Evolutionary conservation across 2,888 invertebrate species (phyloP), one percentile per base, ranked within the genome.

Genomic region (Drosophila tripunctata): DNA sequence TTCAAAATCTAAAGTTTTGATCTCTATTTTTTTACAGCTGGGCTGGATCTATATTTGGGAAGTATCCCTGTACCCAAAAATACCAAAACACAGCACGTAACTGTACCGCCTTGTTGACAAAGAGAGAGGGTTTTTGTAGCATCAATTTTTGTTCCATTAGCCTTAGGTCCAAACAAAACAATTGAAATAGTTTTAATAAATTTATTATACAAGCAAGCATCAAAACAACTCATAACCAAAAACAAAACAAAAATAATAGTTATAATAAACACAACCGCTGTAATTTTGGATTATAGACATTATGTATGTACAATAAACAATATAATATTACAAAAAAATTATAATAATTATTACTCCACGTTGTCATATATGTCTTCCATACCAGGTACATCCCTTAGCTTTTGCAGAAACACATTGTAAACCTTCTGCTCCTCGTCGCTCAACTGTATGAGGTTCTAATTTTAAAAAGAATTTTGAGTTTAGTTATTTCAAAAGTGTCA

Each of bases 331-430:
- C 1, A 40, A 38, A 17, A 1, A 40, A 38, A 5, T 5, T 0
- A 3, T n/a, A 5, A 12, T 7, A 27, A 12, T n/a, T 21, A 6
- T 62, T 36, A 75, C 27, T 85, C 77, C 7, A 89, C 70, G 88
- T 95, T 95, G 80, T 94, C 93, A 76, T 92, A 93, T 44, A 95
- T 86, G 75, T 92, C 92, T 43, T 93, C 91, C 56, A 95, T 91
- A 54, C 94, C 95, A 0, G 93, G 92, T 10, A 94, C 48, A n/a
- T 88, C 90, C 47, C 93, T 91, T 7, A 95, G 73, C 87, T 92
- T 94, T 14, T 92, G 90, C 60, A 91, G 90, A 41, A 95, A 90
- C 45, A 87, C 90, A 14, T 91, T 81, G 65, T 93, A 92, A 0
- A 72, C 47, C 57, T 92, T 90, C 54, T 93, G 79, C 3, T 94